A percentile compares a stretch with the other conserved stretches of the same genome.
Evolutionary conservation across 2,888 invertebrate genomes (phyloP).

Genomic region (Himalopsyche anomala): DNA sequence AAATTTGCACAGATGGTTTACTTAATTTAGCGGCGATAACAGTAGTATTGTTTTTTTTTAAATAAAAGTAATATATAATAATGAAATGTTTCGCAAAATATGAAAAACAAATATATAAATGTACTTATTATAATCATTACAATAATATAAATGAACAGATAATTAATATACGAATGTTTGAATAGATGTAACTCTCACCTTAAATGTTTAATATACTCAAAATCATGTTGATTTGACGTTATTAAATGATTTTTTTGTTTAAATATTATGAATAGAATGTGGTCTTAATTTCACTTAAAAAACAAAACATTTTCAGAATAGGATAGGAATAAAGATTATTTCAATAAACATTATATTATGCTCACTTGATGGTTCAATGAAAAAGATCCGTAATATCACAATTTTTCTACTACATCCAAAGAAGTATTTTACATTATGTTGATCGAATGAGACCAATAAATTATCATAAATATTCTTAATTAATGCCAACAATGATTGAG

Average conservation of each 20-base stretch:
- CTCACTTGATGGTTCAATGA: constrained; percentile 58
- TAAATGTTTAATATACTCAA: constrained; percentile 18
- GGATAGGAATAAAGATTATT: constrained; percentile 17
- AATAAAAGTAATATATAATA: neutral
- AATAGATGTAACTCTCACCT: constrained; percentile 1
- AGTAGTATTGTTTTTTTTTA: no score
- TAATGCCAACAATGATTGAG: neutral
- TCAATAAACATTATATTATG: constrained; percentile 5
- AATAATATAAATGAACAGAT: neutral
- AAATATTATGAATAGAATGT: constrained; percentile 8
- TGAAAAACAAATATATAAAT: neutral
- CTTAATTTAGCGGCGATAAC: no score
- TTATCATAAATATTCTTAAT: neutral
- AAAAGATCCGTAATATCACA: constrained; percentile 60
- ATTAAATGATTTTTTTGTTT: neutral
- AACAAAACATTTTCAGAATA: constrained; percentile 23
- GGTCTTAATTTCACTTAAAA: neutral
- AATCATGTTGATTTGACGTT: neutral
- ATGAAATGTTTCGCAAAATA: neutral
- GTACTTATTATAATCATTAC: neutral
- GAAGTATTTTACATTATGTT: constrained; percentile 32
- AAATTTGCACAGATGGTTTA: no score
- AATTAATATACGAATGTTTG: constrained; percentile 19
- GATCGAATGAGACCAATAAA: constrained; percentile 10
- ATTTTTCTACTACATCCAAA: constrained; percentile 45